phyloP scores from a whole-genome alignment of 1,140 invertebrate species.

The Muscidifurax raptorellus region DNA sequence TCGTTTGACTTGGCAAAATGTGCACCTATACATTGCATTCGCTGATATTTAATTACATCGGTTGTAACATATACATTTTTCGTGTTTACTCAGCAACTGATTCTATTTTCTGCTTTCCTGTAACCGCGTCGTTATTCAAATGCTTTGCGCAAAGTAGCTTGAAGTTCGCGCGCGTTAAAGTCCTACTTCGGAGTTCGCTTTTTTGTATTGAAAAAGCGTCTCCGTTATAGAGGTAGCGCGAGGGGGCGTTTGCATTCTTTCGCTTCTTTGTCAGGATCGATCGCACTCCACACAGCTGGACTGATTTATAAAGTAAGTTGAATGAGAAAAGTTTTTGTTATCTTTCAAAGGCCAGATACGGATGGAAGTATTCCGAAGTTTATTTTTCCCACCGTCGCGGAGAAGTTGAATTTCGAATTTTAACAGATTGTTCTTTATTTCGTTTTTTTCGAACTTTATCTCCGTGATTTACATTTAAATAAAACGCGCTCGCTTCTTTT shows the following conservation, averaged over 20 bases:
- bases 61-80: not conserved
- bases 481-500: not conserved
- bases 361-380: constrained; percentile 42
- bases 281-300: constrained; percentile 19
- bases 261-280: constrained; percentile 39
- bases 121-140: not conserved
- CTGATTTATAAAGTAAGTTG: constrained; percentile 55
- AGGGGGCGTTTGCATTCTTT: constrained; percentile 18
- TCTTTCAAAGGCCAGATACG: constrained; percentile 53
- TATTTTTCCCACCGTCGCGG: not conserved
- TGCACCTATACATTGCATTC: constrained; percentile 58
- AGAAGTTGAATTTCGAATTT: constrained; percentile 47
- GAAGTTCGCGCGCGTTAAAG: not conserved
- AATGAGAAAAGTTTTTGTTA: constrained; percentile 55
- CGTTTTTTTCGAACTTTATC: not conserved
- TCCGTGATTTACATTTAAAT: constrained; percentile 22
- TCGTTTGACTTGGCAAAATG: constrained; percentile 70
- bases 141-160: not conserved
- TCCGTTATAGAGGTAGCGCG: not conserved
- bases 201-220: constrained; percentile 6
- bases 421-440: constrained; percentile 47
- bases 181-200: not conserved
- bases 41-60: too few species aligned
- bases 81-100: too few species aligned
- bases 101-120: too few species aligned